A percentile compares a stretch with the other conserved stretches of the same genome.
Evolutionary conservation across 2,888 invertebrate species (phyloP).

Genomic region (Steromphala cineraria): DNA sequence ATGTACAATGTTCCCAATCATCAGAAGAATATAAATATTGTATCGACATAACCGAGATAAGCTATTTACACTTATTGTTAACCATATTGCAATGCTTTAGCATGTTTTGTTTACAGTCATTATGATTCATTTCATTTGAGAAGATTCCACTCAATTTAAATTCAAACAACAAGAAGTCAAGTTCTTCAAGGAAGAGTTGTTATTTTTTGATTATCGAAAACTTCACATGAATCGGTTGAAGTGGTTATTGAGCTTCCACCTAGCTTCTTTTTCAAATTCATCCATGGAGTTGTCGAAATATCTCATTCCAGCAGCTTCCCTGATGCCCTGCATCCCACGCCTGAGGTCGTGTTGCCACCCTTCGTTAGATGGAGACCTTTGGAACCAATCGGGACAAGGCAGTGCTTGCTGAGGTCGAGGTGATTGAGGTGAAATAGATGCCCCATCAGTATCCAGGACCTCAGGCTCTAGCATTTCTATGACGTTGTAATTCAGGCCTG

Average conservation of each 20-base stretch:
- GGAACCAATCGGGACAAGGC: not conserved
- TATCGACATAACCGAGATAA: no score
- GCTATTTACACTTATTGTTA: no score
- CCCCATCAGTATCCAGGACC: not conserved
- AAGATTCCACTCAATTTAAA: no score
- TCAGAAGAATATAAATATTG: no score
- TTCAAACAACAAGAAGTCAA: no score
- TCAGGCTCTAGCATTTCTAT: not conserved
- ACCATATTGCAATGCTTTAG: no score
- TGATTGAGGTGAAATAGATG: not conserved
- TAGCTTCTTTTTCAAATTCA: not conserved
- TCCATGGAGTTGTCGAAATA: not conserved
- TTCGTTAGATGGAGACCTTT: not conserved
- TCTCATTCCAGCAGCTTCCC: not conserved
- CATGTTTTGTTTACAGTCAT: no score
- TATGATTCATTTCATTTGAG: no score
- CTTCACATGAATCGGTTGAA: not conserved
- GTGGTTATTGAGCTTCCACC: not conserved
- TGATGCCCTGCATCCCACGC: not conserved
- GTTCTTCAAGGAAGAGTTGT: no score
- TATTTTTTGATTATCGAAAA: not conserved
- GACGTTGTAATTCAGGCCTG: not conserved
- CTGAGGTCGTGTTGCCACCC: not conserved
- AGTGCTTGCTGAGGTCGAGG: not conserved
- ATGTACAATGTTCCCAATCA: no score